Evolutionary conservation across 2,113 vertebrate genomes (phyloP).

Genomic region (Psittacula cyanocephala): DNA sequence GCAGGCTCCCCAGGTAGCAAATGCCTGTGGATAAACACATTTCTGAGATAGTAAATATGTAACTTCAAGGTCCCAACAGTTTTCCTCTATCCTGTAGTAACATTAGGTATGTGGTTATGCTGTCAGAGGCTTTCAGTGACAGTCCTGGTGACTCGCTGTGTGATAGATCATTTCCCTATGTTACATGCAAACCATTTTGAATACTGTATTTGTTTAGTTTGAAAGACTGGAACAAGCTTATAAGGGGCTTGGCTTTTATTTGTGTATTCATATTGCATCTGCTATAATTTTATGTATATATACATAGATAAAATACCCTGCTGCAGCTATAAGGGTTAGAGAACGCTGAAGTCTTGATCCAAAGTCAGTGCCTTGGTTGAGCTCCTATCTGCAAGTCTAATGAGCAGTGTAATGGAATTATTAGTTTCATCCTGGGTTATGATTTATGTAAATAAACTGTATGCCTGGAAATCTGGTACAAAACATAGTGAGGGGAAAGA

Average conservation of each 20-base stretch:
- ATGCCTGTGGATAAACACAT: background rate
- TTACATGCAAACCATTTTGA: background rate
- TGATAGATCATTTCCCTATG: background rate
- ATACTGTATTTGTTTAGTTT: background rate
- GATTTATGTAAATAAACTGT: background rate
- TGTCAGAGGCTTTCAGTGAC: background rate
- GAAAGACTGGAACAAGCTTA: background rate
- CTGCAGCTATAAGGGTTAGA: background rate
- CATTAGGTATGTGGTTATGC: accelerated
- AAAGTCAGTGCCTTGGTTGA: background rate
- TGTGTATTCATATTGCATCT: background rate
- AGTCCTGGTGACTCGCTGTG: background rate
- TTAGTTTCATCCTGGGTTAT: background rate
- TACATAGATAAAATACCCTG: background rate
- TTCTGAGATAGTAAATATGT: background rate
- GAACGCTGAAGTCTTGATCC: background rate
- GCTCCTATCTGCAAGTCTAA: background rate
- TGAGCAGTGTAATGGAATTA: background rate
- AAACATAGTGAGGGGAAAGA: background rate
- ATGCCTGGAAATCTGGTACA: background rate
- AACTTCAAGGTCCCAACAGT: background rate
- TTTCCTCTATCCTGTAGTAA: background rate
- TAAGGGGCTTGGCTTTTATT: background rate
- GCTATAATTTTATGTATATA: background rate
- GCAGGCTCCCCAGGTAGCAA: background rate